These are phyloP conservation scores for Anoplopoma fimbria DNA, from an alignment of 2,113 vertebrate species.

Conservation along the genomic window DNA sequence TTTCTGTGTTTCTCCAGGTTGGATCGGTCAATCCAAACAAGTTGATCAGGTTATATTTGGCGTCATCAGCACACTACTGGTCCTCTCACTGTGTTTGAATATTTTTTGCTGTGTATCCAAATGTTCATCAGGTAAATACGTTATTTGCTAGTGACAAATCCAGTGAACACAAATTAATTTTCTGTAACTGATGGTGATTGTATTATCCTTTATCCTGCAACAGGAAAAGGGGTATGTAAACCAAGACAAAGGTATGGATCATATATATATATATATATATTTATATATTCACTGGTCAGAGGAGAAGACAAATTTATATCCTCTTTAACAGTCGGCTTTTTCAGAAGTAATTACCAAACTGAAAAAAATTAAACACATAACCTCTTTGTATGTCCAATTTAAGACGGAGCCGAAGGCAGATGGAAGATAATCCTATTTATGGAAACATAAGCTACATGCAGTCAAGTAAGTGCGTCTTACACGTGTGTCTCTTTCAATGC, in stretches of 20 bases:
- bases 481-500: neutral
- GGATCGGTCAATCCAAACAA: too few relatives aligned
- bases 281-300: neutral
- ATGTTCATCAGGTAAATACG: slow-evolving; percentile 69
- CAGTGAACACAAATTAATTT: neutral
- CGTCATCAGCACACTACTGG: slow-evolving; percentile 26
- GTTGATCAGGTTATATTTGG: neutral
- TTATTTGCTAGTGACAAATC: slow-evolving; percentile 1
- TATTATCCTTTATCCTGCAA: slow-evolving; percentile 20
- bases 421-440: slow-evolving; percentile 85
- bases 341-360: neutral
- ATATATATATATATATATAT: neutral
- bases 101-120: slow-evolving; percentile 68
- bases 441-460: slow-evolving; percentile 77
- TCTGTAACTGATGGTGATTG: neutral
- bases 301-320: neutral
- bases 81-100: slow-evolving; percentile 73
- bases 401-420: slow-evolving; percentile 66
- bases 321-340: neutral
- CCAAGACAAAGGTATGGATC: slow-evolving; percentile 64
- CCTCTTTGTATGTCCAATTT: slow-evolving; percentile 30
- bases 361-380: neutral
- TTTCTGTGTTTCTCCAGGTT: slow-evolving; percentile 28
- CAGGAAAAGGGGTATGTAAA: slow-evolving; percentile 58
- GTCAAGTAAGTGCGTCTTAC: slow-evolving; percentile 52